These are phyloP conservation scores for Procavia capensis DNA, from an alignment of 2,113 vertebrate genomes.

Conservation along the genomic window DNA sequence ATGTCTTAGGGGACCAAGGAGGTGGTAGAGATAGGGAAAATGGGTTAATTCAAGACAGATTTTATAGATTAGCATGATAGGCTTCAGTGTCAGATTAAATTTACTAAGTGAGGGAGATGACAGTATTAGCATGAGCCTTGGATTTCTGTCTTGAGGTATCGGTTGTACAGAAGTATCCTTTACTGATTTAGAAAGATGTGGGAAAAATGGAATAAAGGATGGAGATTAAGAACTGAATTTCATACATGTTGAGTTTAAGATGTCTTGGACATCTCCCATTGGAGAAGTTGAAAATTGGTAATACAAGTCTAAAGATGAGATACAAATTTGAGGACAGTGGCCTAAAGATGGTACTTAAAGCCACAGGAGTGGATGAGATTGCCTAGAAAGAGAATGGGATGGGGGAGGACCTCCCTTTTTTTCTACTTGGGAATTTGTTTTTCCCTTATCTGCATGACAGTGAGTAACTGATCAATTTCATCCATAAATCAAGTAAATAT, in stretches of 20 bases:
- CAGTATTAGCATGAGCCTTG: neutral
- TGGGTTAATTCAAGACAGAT: neutral
- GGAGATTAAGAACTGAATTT: neutral
- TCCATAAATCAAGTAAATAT: neutral
- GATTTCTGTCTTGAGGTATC: neutral
- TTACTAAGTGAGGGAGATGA: neutral
- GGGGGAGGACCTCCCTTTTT: too few species aligned
- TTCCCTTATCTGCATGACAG: neutral
- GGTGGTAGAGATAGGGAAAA: neutral
- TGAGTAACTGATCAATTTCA: neutral
- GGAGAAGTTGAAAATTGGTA: neutral
- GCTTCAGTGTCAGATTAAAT: neutral
- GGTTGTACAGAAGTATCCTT: neutral
- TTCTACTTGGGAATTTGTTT: neutral
- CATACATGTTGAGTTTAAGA: neutral
- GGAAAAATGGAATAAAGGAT: neutral
- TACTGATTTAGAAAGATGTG: neutral
- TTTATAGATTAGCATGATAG: neutral
- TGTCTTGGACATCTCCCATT: neutral
- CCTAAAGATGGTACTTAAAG: neutral
- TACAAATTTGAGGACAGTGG: neutral
- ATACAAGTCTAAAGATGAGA: neutral
- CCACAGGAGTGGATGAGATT: neutral
- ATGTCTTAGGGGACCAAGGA: too few species aligned
- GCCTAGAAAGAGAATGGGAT: neutral